Conservation (phyloP, 2,113 vertebrate species). For the Bos indicus region DNA sequence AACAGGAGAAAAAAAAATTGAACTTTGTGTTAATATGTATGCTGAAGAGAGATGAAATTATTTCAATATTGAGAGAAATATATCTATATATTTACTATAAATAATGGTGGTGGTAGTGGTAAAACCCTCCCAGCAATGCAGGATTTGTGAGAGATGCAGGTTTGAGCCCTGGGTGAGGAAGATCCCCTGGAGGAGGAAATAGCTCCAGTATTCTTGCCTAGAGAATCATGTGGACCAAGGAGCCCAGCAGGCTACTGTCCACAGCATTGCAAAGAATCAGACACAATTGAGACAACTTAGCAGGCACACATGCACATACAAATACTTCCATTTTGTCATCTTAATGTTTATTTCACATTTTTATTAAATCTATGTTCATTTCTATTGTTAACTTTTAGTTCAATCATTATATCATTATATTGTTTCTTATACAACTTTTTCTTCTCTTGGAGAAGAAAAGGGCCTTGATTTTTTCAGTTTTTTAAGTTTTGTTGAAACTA, state of each 20-base stretch:
- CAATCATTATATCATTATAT: background rate
- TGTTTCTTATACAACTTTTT: background rate
- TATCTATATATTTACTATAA: background rate
- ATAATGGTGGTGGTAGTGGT: background rate
- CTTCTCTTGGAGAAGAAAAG: background rate
- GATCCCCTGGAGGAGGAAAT: background rate
- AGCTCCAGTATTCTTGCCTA: background rate
- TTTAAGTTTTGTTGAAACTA: background rate
- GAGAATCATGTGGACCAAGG: background rate
- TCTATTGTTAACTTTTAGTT: background rate
- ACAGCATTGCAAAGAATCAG: background rate
- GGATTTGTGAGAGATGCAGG: background rate
- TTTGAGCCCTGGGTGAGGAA: background rate
- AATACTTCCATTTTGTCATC: background rate
- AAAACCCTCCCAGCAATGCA: background rate
- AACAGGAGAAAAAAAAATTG: background rate
- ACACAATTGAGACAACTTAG: background rate
- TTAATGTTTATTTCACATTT: background rate
- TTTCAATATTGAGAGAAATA: background rate
- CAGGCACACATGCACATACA: background rate
- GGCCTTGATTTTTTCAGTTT: background rate
- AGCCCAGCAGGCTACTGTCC: background rate
- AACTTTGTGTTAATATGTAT: background rate
- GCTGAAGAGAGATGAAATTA: background rate
- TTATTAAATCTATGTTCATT: background rate